These are phyloP conservation scores for Megalopta genalis DNA, from an alignment of 1,140 invertebrate species.

Conservation along the genomic window DNA sequence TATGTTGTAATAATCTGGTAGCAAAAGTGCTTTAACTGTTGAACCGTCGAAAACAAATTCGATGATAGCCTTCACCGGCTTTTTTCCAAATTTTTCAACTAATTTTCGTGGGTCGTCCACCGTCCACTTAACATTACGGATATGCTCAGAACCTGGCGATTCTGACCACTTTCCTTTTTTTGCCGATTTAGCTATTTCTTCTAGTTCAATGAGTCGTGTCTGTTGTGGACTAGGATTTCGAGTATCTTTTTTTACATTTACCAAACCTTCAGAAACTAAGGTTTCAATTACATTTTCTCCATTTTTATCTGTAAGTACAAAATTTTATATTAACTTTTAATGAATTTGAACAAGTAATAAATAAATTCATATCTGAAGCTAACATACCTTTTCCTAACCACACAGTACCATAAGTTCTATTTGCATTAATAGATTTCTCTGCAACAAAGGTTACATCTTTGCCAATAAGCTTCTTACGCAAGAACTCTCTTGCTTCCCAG, in stretches of 20 bases:
- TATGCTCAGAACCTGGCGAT: constrained; percentile 81
- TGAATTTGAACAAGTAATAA: background rate
- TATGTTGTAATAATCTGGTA: constrained; percentile 93
- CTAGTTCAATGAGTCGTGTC: constrained; percentile 89
- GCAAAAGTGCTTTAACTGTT: constrained; percentile 92
- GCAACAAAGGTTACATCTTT: constrained; percentile 91
- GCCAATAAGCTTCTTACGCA: constrained; percentile 95
- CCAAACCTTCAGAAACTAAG: constrained; percentile 92
- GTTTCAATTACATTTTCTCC: constrained; percentile 94
- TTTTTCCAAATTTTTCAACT: constrained; percentile 89
- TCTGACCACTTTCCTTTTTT: constrained; percentile 92
- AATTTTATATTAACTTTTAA: constrained; percentile 1
- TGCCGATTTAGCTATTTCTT: constrained; percentile 92
- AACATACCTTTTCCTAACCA: constrained; percentile 89
- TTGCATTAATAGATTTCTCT: constrained; percentile 86
- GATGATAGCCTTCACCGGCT: constrained; percentile 92
- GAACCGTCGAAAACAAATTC: constrained; percentile 98
- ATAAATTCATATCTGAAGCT: background rate
- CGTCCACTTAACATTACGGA: constrained; percentile 93
- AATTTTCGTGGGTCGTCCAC: constrained; percentile 91
- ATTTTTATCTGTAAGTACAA: constrained; percentile 81
- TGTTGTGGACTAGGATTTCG: constrained; percentile 84
- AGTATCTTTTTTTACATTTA: constrained; percentile 89
- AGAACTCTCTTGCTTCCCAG: constrained; percentile 97
- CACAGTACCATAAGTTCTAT: constrained; percentile 93